Base-by-base conservation (phyloP, 2,113 vertebrate genomes). In the Otus sunia region DNA sequence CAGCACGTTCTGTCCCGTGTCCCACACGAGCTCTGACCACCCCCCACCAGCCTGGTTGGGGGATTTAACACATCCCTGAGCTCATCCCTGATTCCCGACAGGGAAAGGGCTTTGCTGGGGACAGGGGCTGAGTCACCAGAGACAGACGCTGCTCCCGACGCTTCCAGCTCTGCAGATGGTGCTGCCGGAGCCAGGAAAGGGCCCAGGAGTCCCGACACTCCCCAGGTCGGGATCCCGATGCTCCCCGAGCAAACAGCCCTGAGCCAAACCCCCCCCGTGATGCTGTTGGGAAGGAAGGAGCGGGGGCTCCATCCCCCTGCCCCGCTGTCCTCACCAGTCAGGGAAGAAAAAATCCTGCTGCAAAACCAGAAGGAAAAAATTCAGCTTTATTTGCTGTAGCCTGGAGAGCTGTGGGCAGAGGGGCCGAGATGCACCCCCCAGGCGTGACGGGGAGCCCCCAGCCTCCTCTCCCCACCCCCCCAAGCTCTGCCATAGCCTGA, bases 401-500 rank as follows among this genome's bases (percentile, higher is more conserved):
- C 36, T 8, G 14, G 53, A 62, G 36, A 39, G 5, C 47, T 5
- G 1, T 1, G 69, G 68, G 68, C 47, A 41, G 52, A n/a, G 82
- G 58, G 26, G 39, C 30, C 4, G 32, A 43, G 87, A n/a, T 9
- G 78, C 34, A 59, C 66, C 90, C 64, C 74, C 64, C 69, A 52
- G 69, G 83, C 32, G 11, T 62, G 78, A 77, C 14, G 68, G 91
- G 92, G 94, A 93, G 84, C 82, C 86, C 79, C 91, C 67, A 66
- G 56, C 84, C 55, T 26, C 90, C 18, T 20, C 72, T 75, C 13
- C 49, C 17, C 41, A 18, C 63, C 55, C 53, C 37, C 20, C 43
- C 77, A 27, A 55, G 74, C 96, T 84, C 81, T 34, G 91, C 73
- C 69, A 21, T 37, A 79, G 95, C 94, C 96, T 66, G 72, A 97